These are phyloP conservation scores for Henricia sp. DNA, from an alignment of 53 echinoderm and acorn worm genomes.

Conservation along the genomic window DNA sequence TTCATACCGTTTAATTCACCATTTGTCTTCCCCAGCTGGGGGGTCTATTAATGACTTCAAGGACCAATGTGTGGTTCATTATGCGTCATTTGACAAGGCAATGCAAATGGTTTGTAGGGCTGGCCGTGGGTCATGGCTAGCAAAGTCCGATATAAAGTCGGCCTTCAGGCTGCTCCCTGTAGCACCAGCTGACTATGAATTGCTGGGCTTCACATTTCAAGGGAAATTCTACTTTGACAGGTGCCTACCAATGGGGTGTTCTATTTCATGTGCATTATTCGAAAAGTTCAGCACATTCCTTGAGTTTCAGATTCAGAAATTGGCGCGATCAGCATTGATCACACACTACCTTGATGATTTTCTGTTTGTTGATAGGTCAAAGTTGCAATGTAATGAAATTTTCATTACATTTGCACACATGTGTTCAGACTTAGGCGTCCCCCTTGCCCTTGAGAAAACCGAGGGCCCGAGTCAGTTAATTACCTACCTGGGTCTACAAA, in stretches of 20 bases:
- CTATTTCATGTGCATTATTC: not conserved
- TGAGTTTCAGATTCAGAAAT: not conserved
- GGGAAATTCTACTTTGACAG: too few relatives aligned
- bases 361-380: not conserved
- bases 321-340: not conserved
- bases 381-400: not conserved
- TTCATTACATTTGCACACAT: not conserved
- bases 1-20: not conserved
- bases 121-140: too few relatives aligned
- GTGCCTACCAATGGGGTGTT: not conserved
- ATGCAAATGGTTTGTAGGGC: too few relatives aligned
- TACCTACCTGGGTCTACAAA: not conserved
- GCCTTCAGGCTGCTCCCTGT: too few relatives aligned
- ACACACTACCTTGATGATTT: slow-evolving; percentile 5
- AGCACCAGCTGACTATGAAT: too few relatives aligned
- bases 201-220: too few relatives aligned
- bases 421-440: not conserved
- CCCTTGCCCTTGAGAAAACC: not conserved
- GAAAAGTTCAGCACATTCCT: slow-evolving; percentile 1
- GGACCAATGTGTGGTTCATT: not conserved
- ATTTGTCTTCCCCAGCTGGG: not conserved
- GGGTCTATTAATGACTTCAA: not conserved
- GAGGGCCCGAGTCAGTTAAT: not conserved
- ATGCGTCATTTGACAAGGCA: not conserved
- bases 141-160: too few relatives aligned